Base-by-base conservation (phyloP, 2,888 invertebrate species). In the Pyrocoelia pectoralis region DNA sequence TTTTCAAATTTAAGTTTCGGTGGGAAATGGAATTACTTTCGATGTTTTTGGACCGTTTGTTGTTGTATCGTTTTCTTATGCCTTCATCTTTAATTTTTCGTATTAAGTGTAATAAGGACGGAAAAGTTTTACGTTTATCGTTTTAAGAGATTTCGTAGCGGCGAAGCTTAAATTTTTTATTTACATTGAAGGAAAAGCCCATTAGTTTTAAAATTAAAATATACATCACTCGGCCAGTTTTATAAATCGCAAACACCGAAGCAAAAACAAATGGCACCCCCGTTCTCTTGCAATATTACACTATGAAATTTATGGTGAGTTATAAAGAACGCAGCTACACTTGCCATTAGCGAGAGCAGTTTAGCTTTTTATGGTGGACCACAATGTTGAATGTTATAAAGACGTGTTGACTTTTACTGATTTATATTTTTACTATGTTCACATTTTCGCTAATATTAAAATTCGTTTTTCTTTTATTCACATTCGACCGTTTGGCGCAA, bases 131-230 rank as follows among this genome's bases (percentile, higher is more conserved):
- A 72, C 72, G 72, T 73, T 75, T 72, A 72, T 72, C 72, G 74
- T 75, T 73, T 73, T 71, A 70, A 68, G 68, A 18, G 72, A 70
- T 71, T 72, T 72, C 68, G 68, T 65, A 69, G 66, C 68, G 65
- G 70, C 70, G 66, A 70, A 69, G 70, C 76, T 75, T 74, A 73
- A 75, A 74, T 77, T 77, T 78, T 78, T 77, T 77, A 77, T 78
- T 78, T 75, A 76, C 77, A 77, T 76, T 74, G 75, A 72, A 76
- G 75, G 76, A 74, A 76, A 75, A 74, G 72, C 72, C 78, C 79
- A 78, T 79, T 80, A 80, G 79, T 79, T 79, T 78, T 77, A 77
- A 80, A 80, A 80, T 80, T 79, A 80, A 80, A 80, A 80, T 80
- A 80, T 80, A 80, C 80, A 80, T 79, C 79, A 80, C 77, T 76